These are phyloP conservation scores for Jaculus jaculus DNA, from an alignment of 2,113 vertebrate genomes.

Conservation along the genomic window DNA sequence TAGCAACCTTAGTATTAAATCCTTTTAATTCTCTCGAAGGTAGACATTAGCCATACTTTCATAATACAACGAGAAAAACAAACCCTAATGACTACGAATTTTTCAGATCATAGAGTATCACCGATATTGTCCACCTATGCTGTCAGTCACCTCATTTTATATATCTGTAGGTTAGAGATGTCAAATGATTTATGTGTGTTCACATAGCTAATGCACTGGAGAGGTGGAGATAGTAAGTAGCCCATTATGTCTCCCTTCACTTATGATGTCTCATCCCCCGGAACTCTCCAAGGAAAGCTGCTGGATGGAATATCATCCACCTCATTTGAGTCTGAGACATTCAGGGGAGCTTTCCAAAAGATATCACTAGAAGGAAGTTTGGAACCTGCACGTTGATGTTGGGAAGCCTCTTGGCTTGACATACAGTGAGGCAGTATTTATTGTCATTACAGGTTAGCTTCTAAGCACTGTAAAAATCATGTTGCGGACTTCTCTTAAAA, in stretches of 20 bases:
- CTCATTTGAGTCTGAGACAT: neutral
- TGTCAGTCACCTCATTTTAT: neutral
- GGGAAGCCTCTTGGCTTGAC: neutral
- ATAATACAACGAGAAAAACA: neutral
- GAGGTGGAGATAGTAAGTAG: neutral
- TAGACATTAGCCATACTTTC: neutral
- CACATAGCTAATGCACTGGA: neutral
- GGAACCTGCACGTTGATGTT: neutral
- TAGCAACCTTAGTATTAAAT: neutral
- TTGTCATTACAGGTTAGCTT: neutral
- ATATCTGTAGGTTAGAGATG: conserved; percentile 26
- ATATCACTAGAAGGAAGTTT: neutral
- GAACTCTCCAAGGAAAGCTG: neutral
- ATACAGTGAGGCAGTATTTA: neutral
- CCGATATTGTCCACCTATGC: neutral
- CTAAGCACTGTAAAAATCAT: too few relatives aligned
- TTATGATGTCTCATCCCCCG: neutral
- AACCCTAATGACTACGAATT: neutral
- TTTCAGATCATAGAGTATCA: neutral
- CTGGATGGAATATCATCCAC: neutral
- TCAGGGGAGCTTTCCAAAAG: neutral
- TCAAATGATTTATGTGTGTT: neutral
- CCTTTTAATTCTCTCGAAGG: neutral
- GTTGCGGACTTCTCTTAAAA: too few relatives aligned
- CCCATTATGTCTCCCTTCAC: neutral